Evolutionary conservation across 2,797 vertebrate genomes (phyloP).

Genomic region (Mormyrus hasselquistii): DNA sequence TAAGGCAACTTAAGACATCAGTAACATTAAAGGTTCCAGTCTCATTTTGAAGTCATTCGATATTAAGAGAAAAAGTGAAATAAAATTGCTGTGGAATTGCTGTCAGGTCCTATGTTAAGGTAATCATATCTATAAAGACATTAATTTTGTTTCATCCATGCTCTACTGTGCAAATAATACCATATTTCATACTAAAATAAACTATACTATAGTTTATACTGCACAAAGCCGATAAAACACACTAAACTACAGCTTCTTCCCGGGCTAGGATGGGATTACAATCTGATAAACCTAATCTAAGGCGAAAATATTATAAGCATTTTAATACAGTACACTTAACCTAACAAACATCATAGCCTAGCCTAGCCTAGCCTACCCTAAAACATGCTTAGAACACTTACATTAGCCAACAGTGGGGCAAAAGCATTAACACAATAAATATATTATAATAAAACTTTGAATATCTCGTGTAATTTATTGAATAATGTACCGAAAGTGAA

Average conservation of each 20-base stretch:
- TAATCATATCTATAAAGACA: not conserved
- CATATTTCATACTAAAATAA: not conserved
- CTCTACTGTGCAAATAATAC: not conserved
- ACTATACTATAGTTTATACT: not conserved
- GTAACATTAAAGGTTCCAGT: not conserved
- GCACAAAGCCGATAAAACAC: not conserved
- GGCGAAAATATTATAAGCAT: not conserved
- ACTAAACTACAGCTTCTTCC: not conserved
- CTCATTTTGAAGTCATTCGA: not conserved
- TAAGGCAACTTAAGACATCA: not conserved
- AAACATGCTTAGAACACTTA: not conserved
- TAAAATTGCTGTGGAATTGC: not conserved
- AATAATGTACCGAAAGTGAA: not conserved
- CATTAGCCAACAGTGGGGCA: not conserved
- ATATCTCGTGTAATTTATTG: not conserved
- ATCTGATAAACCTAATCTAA: too few relatives aligned
- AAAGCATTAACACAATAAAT: not conserved
- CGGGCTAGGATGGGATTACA: not conserved
- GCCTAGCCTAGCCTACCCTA: not conserved
- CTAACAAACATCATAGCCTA: not conserved
- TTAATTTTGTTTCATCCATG: not conserved
- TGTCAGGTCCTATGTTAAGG: not conserved
- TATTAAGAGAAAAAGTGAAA: not conserved
- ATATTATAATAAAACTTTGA: not conserved
- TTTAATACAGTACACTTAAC: not conserved